Evolutionary conservation across 2,797 vertebrate species (phyloP), one percentile per base, ranked within the genome.

Genomic region (Poeciliopsis presidionis): DNA sequence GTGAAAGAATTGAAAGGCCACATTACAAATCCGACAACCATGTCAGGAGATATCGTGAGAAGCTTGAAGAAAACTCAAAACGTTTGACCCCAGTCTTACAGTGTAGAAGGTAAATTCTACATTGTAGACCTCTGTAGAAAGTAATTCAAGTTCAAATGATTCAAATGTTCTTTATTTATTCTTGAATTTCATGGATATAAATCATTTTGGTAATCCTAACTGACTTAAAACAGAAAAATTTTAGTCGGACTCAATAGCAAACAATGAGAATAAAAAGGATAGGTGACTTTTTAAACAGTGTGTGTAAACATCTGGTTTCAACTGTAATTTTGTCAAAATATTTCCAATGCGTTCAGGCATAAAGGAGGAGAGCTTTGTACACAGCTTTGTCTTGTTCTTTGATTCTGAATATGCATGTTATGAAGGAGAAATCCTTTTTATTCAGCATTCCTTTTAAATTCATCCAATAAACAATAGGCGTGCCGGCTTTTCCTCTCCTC

Each of bases 401-500:
- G 59, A 76, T 63, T 70, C 80, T 57, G 74, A 83, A 75, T 80
- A 82, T 77, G 53, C 59, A 55, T 77, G 78, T 81, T 77, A 79
- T 77, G 22, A 84, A 41, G n/a, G n/a, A 46, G 59, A 79, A 81
- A 77, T 82, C 86, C 82, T 1, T 78, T 81, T 79, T 78, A 81
- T 79, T 84, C 81, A 81, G 65, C 46, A 12, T 73, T 87, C 59
- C 83, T 91, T 94, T 95, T 61, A 93, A 88, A 90, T 74, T 7
- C n/a, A 76, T 92, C 90, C 89, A 93, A 86, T 87, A 92, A 94
- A 93, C 87, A 91, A 85, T 20, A 81, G 76, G 59, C 74, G 25
- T 72, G 76, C 89, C 41, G 47, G 61, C 81, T 79, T 75, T 79
- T 77, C 70, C 72, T 74, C 83, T 79, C 75, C 77, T 80, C 59